Conservation (phyloP, 2,797 vertebrate species). For the Malacoraja senta region DNA sequence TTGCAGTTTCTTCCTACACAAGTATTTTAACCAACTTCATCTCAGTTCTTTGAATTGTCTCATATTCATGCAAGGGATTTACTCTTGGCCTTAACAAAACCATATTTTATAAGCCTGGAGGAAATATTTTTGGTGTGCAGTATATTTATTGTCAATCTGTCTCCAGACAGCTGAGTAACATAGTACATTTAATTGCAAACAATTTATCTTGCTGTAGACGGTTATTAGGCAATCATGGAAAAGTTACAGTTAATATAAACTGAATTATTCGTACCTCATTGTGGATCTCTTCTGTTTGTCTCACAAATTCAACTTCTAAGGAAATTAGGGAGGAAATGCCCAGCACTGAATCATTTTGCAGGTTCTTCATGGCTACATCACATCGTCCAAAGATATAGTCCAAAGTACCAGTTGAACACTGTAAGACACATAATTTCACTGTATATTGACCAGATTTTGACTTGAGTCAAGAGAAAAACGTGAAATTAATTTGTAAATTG, state of each 20-base stretch:
- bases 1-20: too few relatives aligned
- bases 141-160: neutral
- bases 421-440: conserved; percentile 30
- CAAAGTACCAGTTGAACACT: conserved; percentile 83
- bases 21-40: neutral
- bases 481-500: neutral
- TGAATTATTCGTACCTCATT: conserved; percentile 71
- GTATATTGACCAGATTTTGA: neutral
- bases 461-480: neutral
- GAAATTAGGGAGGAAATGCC: conserved; percentile 64
- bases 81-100: neutral
- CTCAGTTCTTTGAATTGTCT: neutral
- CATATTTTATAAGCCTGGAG: neutral
- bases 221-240: neutral
- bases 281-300: conserved; percentile 84
- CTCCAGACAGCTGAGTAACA: neutral
- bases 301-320: conserved; percentile 66
- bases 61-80: neutral
- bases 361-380: conserved; percentile 74
- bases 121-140: neutral
- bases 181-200: neutral
- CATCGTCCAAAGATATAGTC: conserved; percentile 79
- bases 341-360: conserved; percentile 59
- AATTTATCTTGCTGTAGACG: neutral
- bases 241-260: neutral